Percentiles rank a stretch among this genome's conserved stretches.
Conservation (phyloP, 2,113 vertebrate genomes). For the Stigmatopora argus region DNA sequence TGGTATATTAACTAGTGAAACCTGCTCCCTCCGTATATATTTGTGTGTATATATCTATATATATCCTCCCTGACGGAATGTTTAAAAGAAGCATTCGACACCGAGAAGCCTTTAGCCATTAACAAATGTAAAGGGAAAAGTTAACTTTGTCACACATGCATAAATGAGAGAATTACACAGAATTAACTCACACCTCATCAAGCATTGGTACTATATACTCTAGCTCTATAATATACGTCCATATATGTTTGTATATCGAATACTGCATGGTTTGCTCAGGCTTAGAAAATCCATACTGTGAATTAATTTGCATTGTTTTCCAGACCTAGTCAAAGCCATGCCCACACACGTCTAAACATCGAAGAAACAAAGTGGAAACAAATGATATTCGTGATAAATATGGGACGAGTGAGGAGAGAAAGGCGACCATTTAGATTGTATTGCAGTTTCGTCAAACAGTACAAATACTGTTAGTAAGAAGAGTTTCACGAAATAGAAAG, state of each 20-base stretch:
- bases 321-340: conserved; percentile 88
- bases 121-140: conserved; percentile 87
- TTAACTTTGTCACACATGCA: conserved; percentile 95
- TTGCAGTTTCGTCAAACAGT: conserved; percentile 88
- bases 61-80: conserved; percentile 99
- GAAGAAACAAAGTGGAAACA: conserved; percentile 73
- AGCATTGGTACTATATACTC: conserved; percentile 98
- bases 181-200: conserved; percentile 96
- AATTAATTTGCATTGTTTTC: conserved; percentile 82
- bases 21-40: conserved; percentile 27
- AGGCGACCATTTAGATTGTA: conserved; percentile 84
- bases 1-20: conserved; percentile 41
- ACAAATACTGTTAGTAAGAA: conserved; percentile 82
- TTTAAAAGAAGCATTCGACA: conserved; percentile 99
- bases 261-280: conserved; percentile 97
- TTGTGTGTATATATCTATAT: conserved; percentile 59
- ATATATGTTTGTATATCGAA: conserved; percentile 82
- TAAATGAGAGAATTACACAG: conserved; percentile 99
- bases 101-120: conserved; percentile 80
- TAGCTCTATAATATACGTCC: conserved; percentile 79
- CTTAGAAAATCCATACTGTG: conserved; percentile 85
- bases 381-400: conserved; percentile 59
- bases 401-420: conserved; percentile 65
- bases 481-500: conserved; percentile 84
- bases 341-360: conserved; percentile 83